phyloP scores from a whole-genome alignment of 1,140 invertebrate genomes.

The Procambarus clarkii region DNA sequence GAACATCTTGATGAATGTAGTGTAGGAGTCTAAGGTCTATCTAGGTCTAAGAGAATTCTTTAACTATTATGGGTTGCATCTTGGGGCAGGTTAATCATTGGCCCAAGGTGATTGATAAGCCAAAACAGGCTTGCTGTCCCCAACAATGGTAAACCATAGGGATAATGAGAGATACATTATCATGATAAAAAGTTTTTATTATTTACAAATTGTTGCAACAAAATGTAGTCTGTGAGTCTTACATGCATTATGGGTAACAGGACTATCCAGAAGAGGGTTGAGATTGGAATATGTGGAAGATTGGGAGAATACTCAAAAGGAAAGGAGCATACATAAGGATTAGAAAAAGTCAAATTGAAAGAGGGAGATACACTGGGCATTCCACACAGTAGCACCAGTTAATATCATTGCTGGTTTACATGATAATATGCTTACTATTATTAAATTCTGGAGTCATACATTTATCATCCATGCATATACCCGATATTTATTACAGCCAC shows the following conservation, averaged over 20 bases:
- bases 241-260: conserved; percentile 66
- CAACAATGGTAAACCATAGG: neutral
- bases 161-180: conserved; percentile 24
- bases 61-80: too few species aligned
- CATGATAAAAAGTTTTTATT: conserved; percentile 70
- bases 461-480: conserved; percentile 40
- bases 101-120: too few species aligned
- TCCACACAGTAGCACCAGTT: conserved; percentile 55
- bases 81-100: too few species aligned
- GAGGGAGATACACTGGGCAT: conserved; percentile 27
- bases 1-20: neutral
- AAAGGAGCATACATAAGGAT: conserved; percentile 6
- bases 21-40: neutral
- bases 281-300: conserved; percentile 8
- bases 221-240: conserved; percentile 65
- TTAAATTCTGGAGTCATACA: conserved; percentile 23
- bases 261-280: conserved; percentile 22
- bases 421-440: conserved; percentile 30
- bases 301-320: conserved; percentile 20
- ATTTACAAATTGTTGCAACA: conserved; percentile 71
- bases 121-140: too few species aligned
- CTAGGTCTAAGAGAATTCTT: too few species aligned
- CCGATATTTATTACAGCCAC: conserved; percentile 43
- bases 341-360: conserved; percentile 12
- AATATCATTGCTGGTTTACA: conserved; percentile 53